Evolutionary conservation across 2,888 invertebrate species (phyloP).

Genomic region (Axea sp.): DNA sequence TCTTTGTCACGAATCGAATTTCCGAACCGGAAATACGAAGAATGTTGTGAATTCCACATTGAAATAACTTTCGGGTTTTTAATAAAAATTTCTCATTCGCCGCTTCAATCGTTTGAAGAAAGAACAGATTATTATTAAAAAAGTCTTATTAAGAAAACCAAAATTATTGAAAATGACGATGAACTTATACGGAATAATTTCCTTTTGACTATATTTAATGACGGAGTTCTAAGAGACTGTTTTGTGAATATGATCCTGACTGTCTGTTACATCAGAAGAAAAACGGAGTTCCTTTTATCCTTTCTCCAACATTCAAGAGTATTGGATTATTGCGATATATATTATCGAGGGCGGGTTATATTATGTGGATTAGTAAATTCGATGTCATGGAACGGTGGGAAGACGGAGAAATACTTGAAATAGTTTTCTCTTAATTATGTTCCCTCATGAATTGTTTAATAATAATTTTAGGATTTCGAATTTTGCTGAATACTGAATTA

Average conservation of each 20-base stretch:
- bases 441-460: background rate
- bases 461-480: background rate
- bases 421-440: constrained; percentile 3
- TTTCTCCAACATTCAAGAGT: background rate
- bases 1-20: constrained; percentile 28
- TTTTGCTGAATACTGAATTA: background rate
- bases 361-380: too few species aligned
- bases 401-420: background rate
- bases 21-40: constrained; percentile 7
- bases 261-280: background rate
- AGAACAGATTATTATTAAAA: too few species aligned
- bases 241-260: constrained; percentile 3
- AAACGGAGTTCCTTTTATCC: constrained; percentile 15
- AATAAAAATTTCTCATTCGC: too few species aligned
- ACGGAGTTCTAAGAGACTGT: constrained; percentile 4
- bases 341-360: background rate
- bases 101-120: too few species aligned
- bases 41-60: background rate
- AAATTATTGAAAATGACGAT: too few species aligned
- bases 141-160: too few species aligned
- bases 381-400: background rate
- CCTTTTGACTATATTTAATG: constrained; percentile 18
- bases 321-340: constrained; percentile 28
- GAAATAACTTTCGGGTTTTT: constrained; percentile 2
- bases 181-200: too few species aligned